Conservation (phyloP, 2,888 invertebrate species). For the Odiellus spinosus region DNA sequence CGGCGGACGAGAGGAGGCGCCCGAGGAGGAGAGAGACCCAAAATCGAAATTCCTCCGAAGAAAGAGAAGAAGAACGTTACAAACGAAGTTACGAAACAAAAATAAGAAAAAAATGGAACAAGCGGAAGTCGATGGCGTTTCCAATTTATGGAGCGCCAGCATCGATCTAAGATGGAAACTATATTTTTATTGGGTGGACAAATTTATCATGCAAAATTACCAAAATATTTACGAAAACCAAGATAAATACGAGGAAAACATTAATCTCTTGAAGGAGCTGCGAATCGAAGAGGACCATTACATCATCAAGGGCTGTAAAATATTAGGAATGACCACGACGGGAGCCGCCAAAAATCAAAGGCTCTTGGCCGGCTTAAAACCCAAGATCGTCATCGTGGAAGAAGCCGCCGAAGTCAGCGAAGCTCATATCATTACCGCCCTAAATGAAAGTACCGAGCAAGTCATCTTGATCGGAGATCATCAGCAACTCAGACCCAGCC, state of each 20-base stretch:
- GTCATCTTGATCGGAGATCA: constrained; percentile 52
- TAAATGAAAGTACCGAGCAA: constrained; percentile 56
- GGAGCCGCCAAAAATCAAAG: constrained; percentile 51
- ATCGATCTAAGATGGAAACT: too few relatives aligned
- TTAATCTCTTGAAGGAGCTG: not conserved
- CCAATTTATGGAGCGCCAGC: too few relatives aligned
- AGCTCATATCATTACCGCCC: constrained; percentile 59
- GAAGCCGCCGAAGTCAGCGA: constrained; percentile 81
- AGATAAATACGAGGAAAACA: constrained; percentile 2
- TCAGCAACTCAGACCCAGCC: constrained; percentile 33
- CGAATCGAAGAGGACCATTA: constrained; percentile 6
- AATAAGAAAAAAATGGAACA: too few relatives aligned
- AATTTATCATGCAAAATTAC: too few relatives aligned
- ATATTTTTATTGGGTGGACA: too few relatives aligned
- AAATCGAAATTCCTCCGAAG: too few relatives aligned
- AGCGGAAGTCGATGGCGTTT: too few relatives aligned
- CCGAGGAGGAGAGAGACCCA: too few relatives aligned
- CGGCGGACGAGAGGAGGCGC: too few relatives aligned
- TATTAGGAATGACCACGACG: constrained; percentile 61
- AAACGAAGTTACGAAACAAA: too few relatives aligned
- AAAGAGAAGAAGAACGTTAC: too few relatives aligned
- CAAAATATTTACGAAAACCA: not conserved
- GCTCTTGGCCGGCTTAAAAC: constrained; percentile 42
- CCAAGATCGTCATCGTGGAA: constrained; percentile 52
- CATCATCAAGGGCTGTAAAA: constrained; percentile 24